Evolutionary conservation across 2,113 vertebrate species (phyloP), one percentile per base, ranked within the genome.

Genomic region (Ciconia maguari): DNA sequence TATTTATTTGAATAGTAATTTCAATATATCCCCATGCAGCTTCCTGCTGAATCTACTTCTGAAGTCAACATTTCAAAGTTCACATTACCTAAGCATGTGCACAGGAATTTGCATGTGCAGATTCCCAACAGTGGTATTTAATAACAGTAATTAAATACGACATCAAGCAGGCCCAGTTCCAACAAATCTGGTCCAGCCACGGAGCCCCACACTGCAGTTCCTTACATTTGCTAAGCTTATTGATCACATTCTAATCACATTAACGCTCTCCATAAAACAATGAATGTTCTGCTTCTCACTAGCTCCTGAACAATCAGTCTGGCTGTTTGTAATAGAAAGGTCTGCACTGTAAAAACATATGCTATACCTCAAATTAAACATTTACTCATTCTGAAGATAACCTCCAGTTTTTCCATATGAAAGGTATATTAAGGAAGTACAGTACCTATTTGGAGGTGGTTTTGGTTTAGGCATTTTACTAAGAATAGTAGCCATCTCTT

Each of bases 381-480:
- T 30, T 55, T 48, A 25, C 34, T 71, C 30, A 13, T 71, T 55
- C 49, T 72, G 48, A 48, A 65, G 38, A 36, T 1, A 25, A 4
- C 3, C 18, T 25, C 38, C 34, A 24, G 9, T 16, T 94, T 92
- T 76, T 22, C 25, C 46, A 36, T 2, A 46, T 12, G 42, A 60
- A 76, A 80, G 11, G 19, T 16, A 9, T 26, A 69, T 55, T 62
- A 62, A 54, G 21, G 25, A 84, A 89, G 76, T 52, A 95, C 92
- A 32, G 22, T 98, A 99, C 99, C 99, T 99, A 98, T 99, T 99
- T 64, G 99, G 99, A 96, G 99, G 99, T 77, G 99, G 99, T 98
- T 99, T 99, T 95, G 99, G 99, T 97, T 99, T 99, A 48, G 99
- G 99, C 99, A 99, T 99, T 98, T 99, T 99, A 98, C 99, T 99